phyloP scores from a whole-genome alignment of 2,888 invertebrate species.

The Tiliacea citrago region DNA sequence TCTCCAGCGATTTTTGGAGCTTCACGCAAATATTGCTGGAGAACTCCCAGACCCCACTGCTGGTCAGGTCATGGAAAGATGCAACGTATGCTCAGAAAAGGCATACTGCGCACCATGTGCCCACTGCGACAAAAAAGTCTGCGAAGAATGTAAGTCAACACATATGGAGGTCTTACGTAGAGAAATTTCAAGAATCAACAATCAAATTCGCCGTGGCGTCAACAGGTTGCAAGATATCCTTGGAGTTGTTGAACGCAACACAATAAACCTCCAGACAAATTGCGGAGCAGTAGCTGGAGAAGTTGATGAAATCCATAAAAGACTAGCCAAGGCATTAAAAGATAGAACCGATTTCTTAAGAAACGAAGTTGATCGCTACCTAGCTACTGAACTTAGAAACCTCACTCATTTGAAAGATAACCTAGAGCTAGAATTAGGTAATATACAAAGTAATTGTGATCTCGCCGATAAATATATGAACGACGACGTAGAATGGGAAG shows the following conservation, averaged over 20 bases:
- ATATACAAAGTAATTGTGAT: constrained; percentile 99
- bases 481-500: constrained; percentile 97
- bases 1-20: constrained; percentile 97
- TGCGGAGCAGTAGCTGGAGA: constrained; percentile 97
- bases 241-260: constrained; percentile 96
- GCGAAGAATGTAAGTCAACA: constrained; percentile 98
- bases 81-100: constrained; percentile 98
- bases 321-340: constrained; percentile 96
- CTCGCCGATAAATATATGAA: constrained; percentile 98
- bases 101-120: constrained; percentile 96
- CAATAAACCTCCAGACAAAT: constrained; percentile 96
- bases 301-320: constrained; percentile 97
- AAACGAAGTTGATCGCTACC: constrained; percentile 97
- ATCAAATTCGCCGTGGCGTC: constrained; percentile 96
- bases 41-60: constrained; percentile 97
- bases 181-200: constrained; percentile 97
- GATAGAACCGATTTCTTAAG: constrained; percentile 96
- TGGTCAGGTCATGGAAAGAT: constrained; percentile 97
- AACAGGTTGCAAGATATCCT: constrained; percentile 97
- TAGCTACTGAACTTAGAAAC: constrained; percentile 96
- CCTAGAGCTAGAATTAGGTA: constrained; percentile 98
- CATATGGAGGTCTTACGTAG: constrained; percentile 98
- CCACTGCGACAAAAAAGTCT: constrained; percentile 99
- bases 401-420: constrained; percentile 97
- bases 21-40: constrained; percentile 98